A percentile compares a stretch with the other conserved stretches of the same genome.
phyloP scores from a whole-genome alignment of 1,140 invertebrate genomes.

The Bilobella aurantiaca region DNA sequence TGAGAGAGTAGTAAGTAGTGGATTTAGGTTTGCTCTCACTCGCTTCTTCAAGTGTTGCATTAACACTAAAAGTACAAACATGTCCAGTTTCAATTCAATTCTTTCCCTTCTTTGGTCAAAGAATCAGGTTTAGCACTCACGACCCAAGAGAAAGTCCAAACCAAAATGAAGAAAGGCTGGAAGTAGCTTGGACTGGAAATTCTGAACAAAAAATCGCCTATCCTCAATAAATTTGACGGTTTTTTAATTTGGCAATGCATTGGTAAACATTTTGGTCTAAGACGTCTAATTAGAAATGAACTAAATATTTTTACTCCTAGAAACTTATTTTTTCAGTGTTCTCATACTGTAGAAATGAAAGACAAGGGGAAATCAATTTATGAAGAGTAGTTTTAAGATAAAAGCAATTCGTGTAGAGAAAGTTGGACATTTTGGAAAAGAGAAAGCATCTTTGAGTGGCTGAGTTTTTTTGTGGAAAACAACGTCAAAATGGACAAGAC shows the following conservation, averaged over 20 bases:
- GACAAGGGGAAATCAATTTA: not conserved
- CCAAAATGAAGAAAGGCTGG: not conserved
- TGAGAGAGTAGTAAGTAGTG: not conserved
- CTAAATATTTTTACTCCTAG: too few species aligned
- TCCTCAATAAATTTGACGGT: too few species aligned
- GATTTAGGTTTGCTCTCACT: not conserved
- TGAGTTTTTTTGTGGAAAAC: not conserved
- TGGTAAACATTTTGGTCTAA: too few species aligned
- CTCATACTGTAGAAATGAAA: not conserved
- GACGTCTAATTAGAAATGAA: too few species aligned
- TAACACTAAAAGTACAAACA: conserved; percentile 5
- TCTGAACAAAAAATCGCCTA: too few species aligned
- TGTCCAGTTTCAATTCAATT: not conserved
- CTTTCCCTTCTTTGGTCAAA: not conserved
- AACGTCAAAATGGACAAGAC: conserved; percentile 33
- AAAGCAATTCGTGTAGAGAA: not conserved
- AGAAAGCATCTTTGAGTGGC: not conserved
- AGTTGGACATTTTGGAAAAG: not conserved
- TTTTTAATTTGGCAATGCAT: too few species aligned
- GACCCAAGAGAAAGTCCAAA: not conserved
- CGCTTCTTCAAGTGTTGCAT: not conserved
- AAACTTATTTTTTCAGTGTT: too few species aligned
- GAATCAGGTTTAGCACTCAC: not conserved
- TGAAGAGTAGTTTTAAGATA: not conserved
- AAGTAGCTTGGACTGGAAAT: not conserved